Conservation (phyloP, 2,888 invertebrate species). For the Dynastes maya region DNA sequence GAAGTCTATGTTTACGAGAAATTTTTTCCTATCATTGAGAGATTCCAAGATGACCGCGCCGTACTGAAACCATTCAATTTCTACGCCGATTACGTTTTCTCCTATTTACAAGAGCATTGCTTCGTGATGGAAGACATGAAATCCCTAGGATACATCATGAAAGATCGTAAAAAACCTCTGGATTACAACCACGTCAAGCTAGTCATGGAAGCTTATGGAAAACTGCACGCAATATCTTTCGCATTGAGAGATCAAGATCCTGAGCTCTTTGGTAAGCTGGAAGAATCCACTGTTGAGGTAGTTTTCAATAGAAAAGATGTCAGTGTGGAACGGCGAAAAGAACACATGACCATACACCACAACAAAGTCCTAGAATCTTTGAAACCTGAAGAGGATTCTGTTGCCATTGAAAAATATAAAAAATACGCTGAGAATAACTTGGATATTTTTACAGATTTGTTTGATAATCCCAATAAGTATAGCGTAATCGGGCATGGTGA, state of each 20-base stretch:
- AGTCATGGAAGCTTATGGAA: conserved; percentile 60
- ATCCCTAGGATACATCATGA: conserved; percentile 58
- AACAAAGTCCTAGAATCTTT: conserved; percentile 51
- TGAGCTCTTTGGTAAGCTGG: conserved; percentile 56
- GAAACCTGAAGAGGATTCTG: conserved; percentile 48
- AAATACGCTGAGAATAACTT: conserved; percentile 54
- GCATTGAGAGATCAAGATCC: conserved; percentile 59
- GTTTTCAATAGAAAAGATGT: conserved; percentile 50
- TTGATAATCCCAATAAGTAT: conserved; percentile 51
- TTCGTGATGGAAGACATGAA: conserved; percentile 61
- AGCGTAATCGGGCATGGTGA: conserved; percentile 61
- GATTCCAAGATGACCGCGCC: conserved; percentile 57
- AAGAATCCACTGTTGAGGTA: conserved; percentile 51
- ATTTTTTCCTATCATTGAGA: conserved; percentile 58
- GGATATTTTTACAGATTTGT: conserved; percentile 35
- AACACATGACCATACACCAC: conserved; percentile 17
- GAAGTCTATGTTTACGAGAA: conserved; percentile 62
- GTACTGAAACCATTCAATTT: conserved; percentile 54
- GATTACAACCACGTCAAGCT: conserved; percentile 60
- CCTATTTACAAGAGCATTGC: conserved; percentile 50
- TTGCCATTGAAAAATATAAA: conserved; percentile 51
- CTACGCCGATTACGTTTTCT: conserved; percentile 52
- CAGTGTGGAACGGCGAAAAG: not conserved
- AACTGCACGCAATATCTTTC: conserved; percentile 61
- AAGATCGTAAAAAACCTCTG: conserved; percentile 56